A percentile compares a stretch with the other conserved stretches of the same genome.
Conservation (phyloP, 2,888 invertebrate genomes). For the Hypsopygia costalis region DNA sequence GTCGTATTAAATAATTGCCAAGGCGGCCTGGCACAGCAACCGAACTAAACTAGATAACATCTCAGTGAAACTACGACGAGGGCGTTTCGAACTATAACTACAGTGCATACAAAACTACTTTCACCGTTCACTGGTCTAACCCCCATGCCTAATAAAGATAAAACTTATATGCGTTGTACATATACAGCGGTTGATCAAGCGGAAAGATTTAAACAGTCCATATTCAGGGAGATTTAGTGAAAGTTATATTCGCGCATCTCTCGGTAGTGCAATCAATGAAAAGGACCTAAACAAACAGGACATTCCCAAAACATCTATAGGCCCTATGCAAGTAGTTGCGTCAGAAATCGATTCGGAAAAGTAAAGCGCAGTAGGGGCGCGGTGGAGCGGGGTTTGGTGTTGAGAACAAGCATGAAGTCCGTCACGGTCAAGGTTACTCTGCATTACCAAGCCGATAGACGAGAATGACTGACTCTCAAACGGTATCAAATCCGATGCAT, state of each 20-base stretch:
- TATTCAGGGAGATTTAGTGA: too few relatives aligned
- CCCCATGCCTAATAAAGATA: constrained; percentile 26
- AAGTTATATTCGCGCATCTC: too few relatives aligned
- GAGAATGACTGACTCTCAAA: constrained; percentile 43
- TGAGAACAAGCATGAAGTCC: constrained; percentile 37
- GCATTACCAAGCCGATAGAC: constrained; percentile 36
- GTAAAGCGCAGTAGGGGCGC: constrained; percentile 30
- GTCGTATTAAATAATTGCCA: constrained; percentile 49
- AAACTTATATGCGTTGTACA: neutral
- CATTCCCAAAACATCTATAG: too few relatives aligned
- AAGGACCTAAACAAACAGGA: too few relatives aligned
- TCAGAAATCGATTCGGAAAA: constrained; percentile 48
- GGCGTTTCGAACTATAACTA: constrained; percentile 34
- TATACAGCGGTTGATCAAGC: too few relatives aligned
- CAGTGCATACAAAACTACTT: constrained; percentile 50
- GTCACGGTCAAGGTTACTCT: constrained; percentile 68
- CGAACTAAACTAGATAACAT: constrained; percentile 51
- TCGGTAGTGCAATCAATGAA: too few relatives aligned
- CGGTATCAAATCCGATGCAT: constrained; percentile 27
- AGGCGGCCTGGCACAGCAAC: constrained; percentile 46
- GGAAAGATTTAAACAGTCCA: too few relatives aligned
- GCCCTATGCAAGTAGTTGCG: constrained; percentile 8
- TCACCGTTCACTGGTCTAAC: constrained; percentile 47
- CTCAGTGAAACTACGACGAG: constrained; percentile 58
- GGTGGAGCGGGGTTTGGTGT: constrained; percentile 32